A percentile compares a stretch with the other conserved stretches of the same genome.
Evolutionary conservation across 2,113 vertebrate genomes (phyloP).

Genomic region (Panurus biarmicus): DNA sequence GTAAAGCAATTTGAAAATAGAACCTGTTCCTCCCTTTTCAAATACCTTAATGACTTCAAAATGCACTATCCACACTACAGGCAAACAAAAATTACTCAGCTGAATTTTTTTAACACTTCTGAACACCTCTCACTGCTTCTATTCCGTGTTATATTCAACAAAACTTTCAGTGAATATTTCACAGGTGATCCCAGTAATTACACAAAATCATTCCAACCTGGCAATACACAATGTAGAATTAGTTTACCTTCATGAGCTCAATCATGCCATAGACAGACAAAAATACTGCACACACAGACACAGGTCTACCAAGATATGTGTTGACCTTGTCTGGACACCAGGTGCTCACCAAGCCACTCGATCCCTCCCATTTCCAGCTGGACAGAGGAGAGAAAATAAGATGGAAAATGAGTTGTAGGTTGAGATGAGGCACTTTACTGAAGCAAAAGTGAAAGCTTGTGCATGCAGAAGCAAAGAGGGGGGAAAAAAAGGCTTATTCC

Average conservation of each 20-base stretch:
- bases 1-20: background rate
- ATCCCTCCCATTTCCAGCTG: background rate
- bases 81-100: background rate
- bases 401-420: background rate
- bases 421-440: background rate
- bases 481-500: background rate
- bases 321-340: background rate
- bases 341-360: background rate
- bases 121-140: background rate
- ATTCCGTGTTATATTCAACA: background rate
- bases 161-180: background rate
- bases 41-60: background rate
- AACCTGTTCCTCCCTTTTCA: background rate
- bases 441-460: background rate
- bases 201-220: background rate
- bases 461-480: background rate
- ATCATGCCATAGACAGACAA: accelerated
- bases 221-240: background rate
- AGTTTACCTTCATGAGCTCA: background rate
- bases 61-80: background rate
- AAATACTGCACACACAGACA: background rate
- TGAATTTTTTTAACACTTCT: background rate
- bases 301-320: background rate
- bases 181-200: background rate
- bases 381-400: background rate